phyloP scores from a whole-genome alignment of 2,797 vertebrate species.

The Acanthiza pusilla region DNA sequence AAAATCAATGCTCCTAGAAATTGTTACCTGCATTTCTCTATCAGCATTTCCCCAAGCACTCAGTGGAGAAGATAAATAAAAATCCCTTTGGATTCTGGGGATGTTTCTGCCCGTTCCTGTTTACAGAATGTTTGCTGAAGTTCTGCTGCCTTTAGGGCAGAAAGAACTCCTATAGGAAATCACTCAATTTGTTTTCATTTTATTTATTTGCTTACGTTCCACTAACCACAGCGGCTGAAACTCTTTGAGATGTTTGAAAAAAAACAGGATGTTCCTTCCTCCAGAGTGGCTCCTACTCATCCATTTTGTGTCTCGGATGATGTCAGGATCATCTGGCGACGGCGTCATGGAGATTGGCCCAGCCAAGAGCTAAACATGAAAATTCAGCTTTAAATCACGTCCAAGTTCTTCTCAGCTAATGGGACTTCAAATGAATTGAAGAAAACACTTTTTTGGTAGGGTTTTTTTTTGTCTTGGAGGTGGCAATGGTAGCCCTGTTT shows the following conservation, averaged over 20 bases:
- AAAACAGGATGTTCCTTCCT: not conserved
- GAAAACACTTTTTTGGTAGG: not conserved
- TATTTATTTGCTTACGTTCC: not conserved
- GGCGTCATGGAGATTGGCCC: not conserved
- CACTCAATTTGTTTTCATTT: not conserved
- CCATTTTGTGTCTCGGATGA: not conserved
- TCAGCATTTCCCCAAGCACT: rapidly evolving
- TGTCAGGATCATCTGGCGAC: not conserved
- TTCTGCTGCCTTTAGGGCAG: rapidly evolving
- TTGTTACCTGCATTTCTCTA: not conserved
- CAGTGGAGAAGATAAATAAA: not conserved
- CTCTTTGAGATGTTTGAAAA: not conserved
- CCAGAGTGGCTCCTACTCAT: not conserved
- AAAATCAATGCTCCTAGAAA: not conserved
- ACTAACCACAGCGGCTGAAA: not conserved
- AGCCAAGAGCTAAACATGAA: not conserved
- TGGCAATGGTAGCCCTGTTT: not conserved
- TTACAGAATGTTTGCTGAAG: not conserved
- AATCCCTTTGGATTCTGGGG: not conserved
- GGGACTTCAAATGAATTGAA: not conserved
- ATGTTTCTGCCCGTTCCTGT: not conserved
- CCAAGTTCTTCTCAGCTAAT: not conserved
- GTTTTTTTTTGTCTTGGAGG: not conserved
- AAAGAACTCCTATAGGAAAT: not conserved
- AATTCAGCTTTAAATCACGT: not conserved